Evolutionary conservation across 1,140 invertebrate species (phyloP).

Genomic region (Episyrphus balteatus): DNA sequence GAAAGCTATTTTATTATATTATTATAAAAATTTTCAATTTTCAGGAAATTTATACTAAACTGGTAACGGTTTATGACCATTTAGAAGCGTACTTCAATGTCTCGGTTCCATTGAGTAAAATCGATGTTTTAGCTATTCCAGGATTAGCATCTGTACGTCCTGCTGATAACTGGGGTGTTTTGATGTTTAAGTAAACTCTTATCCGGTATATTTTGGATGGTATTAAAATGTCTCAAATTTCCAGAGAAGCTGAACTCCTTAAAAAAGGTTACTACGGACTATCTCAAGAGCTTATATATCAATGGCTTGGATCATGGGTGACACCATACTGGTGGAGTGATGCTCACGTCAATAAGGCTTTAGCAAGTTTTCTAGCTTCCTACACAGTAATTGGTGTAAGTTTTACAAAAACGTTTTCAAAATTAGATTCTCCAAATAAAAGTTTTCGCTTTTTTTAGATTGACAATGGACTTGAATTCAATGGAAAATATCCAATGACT

Average conservation of each 20-base stretch:
- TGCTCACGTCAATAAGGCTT: slow-evolving; percentile 55
- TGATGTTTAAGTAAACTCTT: slow-evolving; percentile 64
- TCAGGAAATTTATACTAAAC: slow-evolving; percentile 47
- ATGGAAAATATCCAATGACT: slow-evolving; percentile 64
- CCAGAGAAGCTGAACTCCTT: slow-evolving; percentile 56
- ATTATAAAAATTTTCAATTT: not conserved
- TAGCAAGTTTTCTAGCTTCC: slow-evolving; percentile 60
- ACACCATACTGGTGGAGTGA: slow-evolving; percentile 62
- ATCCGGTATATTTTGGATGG: not conserved
- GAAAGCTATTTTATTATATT: not conserved
- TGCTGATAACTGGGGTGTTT: slow-evolving; percentile 64
- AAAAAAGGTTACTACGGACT: slow-evolving; percentile 47
- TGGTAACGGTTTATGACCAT: slow-evolving; percentile 50
- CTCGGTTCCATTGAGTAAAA: slow-evolving; percentile 55
- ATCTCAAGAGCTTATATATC: slow-evolving; percentile 55
- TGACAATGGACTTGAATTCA: slow-evolving; percentile 51
- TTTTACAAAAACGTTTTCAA: not conserved
- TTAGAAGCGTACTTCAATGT: slow-evolving; percentile 59
- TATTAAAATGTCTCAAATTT: slow-evolving; percentile 3
- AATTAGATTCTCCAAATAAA: not conserved
- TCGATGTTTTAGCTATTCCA: slow-evolving; percentile 77
- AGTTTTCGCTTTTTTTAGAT: slow-evolving; percentile 37
- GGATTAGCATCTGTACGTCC: slow-evolving; percentile 58
- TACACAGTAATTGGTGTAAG: slow-evolving; percentile 51
- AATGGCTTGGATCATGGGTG: slow-evolving; percentile 62